A percentile compares a stretch with the other conserved stretches of the same genome.
phyloP scores from a whole-genome alignment of 2,113 vertebrate genomes.

The Pangasianodon gigas region DNA sequence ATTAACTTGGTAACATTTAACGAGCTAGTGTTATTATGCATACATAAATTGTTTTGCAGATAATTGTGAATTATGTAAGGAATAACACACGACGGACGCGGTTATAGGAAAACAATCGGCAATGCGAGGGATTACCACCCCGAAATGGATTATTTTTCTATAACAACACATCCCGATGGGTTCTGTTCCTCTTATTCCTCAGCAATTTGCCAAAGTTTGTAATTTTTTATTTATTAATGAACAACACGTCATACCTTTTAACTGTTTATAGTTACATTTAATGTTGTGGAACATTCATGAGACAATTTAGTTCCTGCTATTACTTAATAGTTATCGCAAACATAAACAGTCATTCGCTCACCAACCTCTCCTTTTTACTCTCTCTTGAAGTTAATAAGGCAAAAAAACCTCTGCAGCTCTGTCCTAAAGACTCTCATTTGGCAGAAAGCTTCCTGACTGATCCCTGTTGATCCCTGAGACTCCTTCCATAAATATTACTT shows the following conservation, averaged over 20 bases:
- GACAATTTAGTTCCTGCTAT: not conserved
- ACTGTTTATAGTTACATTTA: not conserved
- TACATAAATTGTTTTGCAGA: not conserved
- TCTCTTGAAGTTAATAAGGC: not conserved
- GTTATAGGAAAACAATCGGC: not conserved
- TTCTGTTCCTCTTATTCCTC: not conserved
- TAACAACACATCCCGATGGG: not conserved
- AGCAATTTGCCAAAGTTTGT: not conserved
- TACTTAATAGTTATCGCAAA: not conserved
- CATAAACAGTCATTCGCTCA: not conserved
- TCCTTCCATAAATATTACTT: not conserved
- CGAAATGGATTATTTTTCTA: not conserved
- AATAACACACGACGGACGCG: not conserved
- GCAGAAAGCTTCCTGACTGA: not conserved
- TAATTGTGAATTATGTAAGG: not conserved
- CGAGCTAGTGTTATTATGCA: not conserved
- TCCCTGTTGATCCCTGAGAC: not conserved
- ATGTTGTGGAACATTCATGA: not conserved
- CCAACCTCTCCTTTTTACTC: not conserved
- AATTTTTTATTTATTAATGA: not conserved
- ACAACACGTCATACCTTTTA: not conserved
- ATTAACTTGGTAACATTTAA: not conserved
- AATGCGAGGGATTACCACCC: not conserved
- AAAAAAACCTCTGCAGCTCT: not conserved
- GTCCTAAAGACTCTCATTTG: not conserved